Evolutionary conservation across 2,888 invertebrate species (phyloP), one percentile per base, ranked within the genome.

Genomic region (Leptopilina drosophilae): DNA sequence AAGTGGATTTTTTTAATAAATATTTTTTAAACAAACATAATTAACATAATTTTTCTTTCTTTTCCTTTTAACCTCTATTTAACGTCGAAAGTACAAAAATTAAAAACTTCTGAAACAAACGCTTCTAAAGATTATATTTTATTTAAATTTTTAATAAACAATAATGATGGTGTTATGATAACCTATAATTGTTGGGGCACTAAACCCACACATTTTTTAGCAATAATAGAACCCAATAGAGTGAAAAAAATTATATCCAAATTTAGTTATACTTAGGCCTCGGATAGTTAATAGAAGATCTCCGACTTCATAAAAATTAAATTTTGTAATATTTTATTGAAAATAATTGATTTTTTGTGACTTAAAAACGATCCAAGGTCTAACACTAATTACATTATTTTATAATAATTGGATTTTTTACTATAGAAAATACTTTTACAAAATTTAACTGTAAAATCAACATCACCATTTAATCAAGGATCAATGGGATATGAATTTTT

Each of bases 91-190:
- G 5, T 59, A 0, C 7, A 59, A 4, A 59, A 59, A 59, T 7
- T 59, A 7, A 59, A 77, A 49, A 59, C 20, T 65, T 65, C 56
- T 59, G 40, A 73, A 42, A 20, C 8, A 59, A 33, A 33, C 33
- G 46, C 14, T 33, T 46, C n/a, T n/a, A 59, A 59, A 15, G 59
- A 59, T 7, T 59, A 5, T 15, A 4, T n/a, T 7, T 59, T 59
- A 59, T 59, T 59, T n/a, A 59, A 59, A 59, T 59, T 59, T 59
- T 15, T 59, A 15, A 7, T 59, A 59, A 59, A 59, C 8, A 59
- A 59, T 15, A 59, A 59, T 59, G n/a, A 59, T 15, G n/a, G 59
- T 15, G 7, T 5, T 5, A 59, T 3, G 15, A 14, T n/a, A 5
- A 7, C 59, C 5, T 59, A 20, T 59, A 59, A 14, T 59, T 59